Conservation (phyloP, 2,113 vertebrate species). For the Micromys minutus region DNA sequence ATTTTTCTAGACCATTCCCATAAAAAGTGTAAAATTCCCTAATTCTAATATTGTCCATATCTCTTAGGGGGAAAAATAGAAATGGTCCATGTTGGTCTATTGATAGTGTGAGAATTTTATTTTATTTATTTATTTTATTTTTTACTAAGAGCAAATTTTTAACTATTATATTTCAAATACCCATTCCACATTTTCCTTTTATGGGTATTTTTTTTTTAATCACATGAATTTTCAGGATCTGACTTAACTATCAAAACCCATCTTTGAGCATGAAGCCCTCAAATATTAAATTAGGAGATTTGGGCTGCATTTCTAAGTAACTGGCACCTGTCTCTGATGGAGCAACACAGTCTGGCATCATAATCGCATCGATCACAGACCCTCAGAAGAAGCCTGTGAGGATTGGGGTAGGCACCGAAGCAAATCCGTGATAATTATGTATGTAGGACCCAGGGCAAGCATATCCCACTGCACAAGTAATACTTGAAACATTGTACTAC, state of each 20-base stretch:
- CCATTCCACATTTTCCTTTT: slow-evolving; percentile 33
- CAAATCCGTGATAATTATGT: not conserved
- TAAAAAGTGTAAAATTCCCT: not conserved
- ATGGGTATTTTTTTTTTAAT: slow-evolving; percentile 26
- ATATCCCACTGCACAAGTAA: not conserved
- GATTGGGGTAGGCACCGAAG: not conserved
- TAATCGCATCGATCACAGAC: too few species aligned
- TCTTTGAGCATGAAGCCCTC: slow-evolving; percentile 35
- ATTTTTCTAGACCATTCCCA: not conserved
- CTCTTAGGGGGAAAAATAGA: not conserved
- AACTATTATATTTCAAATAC: slow-evolving; percentile 37
- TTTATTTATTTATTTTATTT: not conserved
- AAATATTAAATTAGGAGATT: slow-evolving; percentile 32
- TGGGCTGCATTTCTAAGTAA: not conserved
- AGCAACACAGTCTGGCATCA: not conserved
- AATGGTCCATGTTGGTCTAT: not conserved
- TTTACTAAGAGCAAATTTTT: not conserved
- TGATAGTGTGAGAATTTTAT: not conserved
- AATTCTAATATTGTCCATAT: not conserved
- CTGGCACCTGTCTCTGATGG: not conserved
- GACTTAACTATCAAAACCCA: slow-evolving; percentile 30
- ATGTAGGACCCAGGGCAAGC: not conserved
- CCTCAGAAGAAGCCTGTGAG: not conserved
- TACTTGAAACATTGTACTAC: not conserved
- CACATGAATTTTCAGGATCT: slow-evolving; percentile 40